Evolutionary conservation across 2,888 invertebrate genomes (phyloP).

Genomic region (Lydus trimaculatus): DNA sequence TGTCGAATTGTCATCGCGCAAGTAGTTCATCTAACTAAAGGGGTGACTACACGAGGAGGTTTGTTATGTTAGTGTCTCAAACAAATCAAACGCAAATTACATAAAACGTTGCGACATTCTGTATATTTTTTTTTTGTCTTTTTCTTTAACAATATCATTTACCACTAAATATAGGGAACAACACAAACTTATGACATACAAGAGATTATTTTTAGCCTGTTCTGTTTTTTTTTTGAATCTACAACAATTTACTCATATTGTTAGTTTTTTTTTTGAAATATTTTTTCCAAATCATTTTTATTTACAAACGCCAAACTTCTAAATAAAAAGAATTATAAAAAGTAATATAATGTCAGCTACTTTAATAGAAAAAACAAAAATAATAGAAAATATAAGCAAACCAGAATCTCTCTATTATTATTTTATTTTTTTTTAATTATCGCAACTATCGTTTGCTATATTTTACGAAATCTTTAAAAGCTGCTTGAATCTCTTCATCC

Average conservation of each 20-base stretch:
- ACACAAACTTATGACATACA: slow-evolving; percentile 5
- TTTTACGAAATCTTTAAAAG: slow-evolving; percentile 65
- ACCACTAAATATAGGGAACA: slow-evolving; percentile 2
- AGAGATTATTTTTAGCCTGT: background rate
- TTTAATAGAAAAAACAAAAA: background rate
- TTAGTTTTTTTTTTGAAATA: background rate
- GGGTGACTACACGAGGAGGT: background rate
- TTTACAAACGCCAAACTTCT: background rate
- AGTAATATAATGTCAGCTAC: background rate
- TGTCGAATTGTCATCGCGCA: too few species aligned
- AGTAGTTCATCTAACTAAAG: too few species aligned
- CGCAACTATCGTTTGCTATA: slow-evolving; percentile 51
- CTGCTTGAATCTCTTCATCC: slow-evolving; percentile 68
- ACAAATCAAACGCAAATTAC: background rate
- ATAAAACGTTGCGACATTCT: background rate
- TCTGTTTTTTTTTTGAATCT: background rate
- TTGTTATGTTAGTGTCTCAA: too few species aligned
- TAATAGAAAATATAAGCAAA: background rate
- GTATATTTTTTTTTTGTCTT: background rate
- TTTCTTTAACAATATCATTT: background rate
- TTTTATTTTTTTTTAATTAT: too few species aligned
- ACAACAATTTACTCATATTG: background rate
- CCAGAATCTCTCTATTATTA: background rate
- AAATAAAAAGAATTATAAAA: background rate
- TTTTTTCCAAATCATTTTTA: background rate